Conservation (phyloP, 2,888 invertebrate genomes). For the Ferdinandea cuprea region DNA sequence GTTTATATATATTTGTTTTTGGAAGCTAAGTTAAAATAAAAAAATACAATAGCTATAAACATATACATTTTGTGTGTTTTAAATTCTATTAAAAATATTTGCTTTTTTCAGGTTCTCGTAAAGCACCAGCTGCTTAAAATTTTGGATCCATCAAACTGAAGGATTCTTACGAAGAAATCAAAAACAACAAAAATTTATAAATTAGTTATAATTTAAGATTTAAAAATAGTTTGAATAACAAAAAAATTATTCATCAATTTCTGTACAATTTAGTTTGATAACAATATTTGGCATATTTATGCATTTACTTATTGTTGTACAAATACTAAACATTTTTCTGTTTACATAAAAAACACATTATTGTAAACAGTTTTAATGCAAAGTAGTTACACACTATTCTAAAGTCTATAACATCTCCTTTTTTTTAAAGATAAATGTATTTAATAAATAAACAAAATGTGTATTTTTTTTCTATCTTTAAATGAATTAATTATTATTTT, state of each 20-base stretch:
- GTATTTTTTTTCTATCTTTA: too few species aligned
- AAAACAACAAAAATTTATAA: constrained; percentile 43
- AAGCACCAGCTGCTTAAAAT: constrained; percentile 61
- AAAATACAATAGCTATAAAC: too few species aligned
- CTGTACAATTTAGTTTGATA: constrained; percentile 11
- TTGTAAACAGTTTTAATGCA: background rate
- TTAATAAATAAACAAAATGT: too few species aligned
- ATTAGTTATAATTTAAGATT: constrained; percentile 52
- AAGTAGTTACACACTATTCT: too few species aligned
- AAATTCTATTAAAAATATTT: background rate
- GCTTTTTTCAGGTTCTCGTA: constrained; percentile 55
- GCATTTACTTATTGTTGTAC: constrained; percentile 26
- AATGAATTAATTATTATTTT: too few species aligned
- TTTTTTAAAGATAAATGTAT: background rate
- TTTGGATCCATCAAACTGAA: constrained; percentile 28
- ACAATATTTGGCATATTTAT: constrained; percentile 17
- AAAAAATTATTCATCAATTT: background rate
- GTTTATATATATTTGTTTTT: too few species aligned
- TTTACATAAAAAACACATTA: background rate
- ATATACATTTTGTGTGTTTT: too few species aligned
- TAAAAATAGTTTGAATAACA: constrained; percentile 14
- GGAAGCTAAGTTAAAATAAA: too few species aligned
- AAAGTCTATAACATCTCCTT: too few species aligned
- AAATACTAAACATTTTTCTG: background rate
- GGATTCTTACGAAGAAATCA: constrained; percentile 43